phyloP scores from a whole-genome alignment of 2,797 vertebrate species.

The Sebastes umbrosus region DNA sequence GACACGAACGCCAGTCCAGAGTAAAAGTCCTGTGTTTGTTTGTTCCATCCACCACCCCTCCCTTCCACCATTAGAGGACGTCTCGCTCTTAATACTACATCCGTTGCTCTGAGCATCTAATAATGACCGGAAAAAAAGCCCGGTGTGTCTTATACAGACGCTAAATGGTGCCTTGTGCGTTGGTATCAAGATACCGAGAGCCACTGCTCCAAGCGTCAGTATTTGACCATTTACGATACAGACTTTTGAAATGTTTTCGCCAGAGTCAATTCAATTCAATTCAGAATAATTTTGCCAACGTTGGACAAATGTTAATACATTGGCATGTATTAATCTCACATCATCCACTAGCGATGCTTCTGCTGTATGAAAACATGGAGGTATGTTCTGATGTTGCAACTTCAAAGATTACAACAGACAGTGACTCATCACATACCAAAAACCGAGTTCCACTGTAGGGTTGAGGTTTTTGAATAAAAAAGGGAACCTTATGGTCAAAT shows the following conservation, averaged over 20 bases:
- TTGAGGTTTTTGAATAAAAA: background rate
- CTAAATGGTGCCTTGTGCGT: background rate
- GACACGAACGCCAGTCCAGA: background rate
- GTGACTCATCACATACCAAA: background rate
- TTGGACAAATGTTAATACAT: no score
- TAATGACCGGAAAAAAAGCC: background rate
- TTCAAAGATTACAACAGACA: constrained; percentile 2
- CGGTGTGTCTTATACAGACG: background rate
- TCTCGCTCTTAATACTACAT: background rate
- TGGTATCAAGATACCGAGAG: background rate
- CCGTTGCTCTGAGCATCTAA: background rate
- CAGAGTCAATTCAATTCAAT: background rate
- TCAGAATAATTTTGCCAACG: background rate
- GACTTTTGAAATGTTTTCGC: background rate
- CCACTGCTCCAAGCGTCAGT: background rate
- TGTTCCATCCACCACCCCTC: background rate
- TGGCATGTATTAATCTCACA: background rate
- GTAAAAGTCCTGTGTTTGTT: background rate
- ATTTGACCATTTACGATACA: background rate
- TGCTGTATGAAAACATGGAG: background rate
- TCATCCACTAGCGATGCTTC: background rate
- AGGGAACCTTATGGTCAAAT: background rate
- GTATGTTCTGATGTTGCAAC: constrained; percentile 3
- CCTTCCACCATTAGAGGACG: background rate
- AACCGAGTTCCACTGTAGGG: background rate